These are phyloP conservation scores for Eubasilissa splendida DNA, from an alignment of 2,888 invertebrate genomes.

Conservation along the genomic window DNA sequence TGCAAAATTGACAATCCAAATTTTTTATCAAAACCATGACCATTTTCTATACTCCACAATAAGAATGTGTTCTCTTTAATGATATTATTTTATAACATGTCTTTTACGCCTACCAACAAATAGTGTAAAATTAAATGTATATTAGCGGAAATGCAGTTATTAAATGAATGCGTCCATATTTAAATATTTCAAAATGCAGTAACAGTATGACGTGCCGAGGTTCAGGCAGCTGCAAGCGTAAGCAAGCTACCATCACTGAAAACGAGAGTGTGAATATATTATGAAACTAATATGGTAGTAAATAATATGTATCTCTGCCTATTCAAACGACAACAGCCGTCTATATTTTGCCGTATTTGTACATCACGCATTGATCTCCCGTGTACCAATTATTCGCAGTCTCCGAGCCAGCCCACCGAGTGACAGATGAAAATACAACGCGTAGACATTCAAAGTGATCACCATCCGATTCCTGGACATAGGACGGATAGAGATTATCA, in stretches of 20 bases:
- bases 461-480: not conserved
- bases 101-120: too few relatives aligned
- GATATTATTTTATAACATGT: too few relatives aligned
- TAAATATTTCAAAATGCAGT: not conserved
- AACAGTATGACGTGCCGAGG: not conserved
- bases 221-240: not conserved
- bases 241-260: not conserved
- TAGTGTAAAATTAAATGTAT: not conserved
- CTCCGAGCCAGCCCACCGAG: too few relatives aligned
- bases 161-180: not conserved
- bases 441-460: too few relatives aligned
- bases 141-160: not conserved
- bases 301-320: slow-evolving; percentile 10
- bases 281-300: slow-evolving; percentile 31
- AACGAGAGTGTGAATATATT: slow-evolving; percentile 12
- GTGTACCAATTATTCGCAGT: slow-evolving; percentile 13
- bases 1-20: too few relatives aligned
- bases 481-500: not conserved
- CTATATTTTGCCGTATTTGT: slow-evolving; percentile 27
- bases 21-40: too few relatives aligned
- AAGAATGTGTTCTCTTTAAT: too few relatives aligned
- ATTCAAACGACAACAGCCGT: slow-evolving; percentile 19
- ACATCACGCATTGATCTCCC: slow-evolving; percentile 4
- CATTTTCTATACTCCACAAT: too few relatives aligned
- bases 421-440: too few relatives aligned